phyloP scores from a whole-genome alignment of 2,797 vertebrate species.

The Peromyscus eremicus region DNA sequence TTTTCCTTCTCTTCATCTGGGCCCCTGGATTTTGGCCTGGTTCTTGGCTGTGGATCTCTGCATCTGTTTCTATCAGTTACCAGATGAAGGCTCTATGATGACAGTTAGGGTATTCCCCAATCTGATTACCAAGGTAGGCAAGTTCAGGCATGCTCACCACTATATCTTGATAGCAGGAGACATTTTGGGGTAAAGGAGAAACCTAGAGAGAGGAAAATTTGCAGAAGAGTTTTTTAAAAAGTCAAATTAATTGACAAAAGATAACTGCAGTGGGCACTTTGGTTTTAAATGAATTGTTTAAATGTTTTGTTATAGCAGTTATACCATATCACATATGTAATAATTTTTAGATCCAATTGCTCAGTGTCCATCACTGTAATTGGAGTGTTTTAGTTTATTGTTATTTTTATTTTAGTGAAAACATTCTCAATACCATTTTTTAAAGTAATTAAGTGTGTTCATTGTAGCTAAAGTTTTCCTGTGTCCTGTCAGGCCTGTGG shows the following conservation, averaged over 20 bases:
- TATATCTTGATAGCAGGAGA: no score
- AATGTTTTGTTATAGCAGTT: neutral
- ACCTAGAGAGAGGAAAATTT: no score
- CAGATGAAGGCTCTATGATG: no score
- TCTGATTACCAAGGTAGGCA: no score
- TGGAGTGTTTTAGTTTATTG: neutral
- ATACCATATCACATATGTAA: neutral
- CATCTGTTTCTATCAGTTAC: no score
- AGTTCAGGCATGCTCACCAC: no score
- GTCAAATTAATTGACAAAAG: neutral
- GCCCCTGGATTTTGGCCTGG: no score
- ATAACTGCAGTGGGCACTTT: neutral
- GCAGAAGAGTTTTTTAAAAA: neutral
- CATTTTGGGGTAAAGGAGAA: no score
- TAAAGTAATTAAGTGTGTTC: neutral
- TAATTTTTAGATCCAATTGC: neutral
- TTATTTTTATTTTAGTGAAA: neutral
- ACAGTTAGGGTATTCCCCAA: no score
- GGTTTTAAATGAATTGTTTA: neutral
- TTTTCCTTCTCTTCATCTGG: no score
- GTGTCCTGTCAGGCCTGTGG: no score
- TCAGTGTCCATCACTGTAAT: neutral
- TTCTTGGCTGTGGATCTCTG: no score
- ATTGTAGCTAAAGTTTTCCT: neutral
- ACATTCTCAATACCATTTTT: neutral